Conservation (phyloP, 1,140 invertebrate species). For the Sminthurides bifidus region DNA sequence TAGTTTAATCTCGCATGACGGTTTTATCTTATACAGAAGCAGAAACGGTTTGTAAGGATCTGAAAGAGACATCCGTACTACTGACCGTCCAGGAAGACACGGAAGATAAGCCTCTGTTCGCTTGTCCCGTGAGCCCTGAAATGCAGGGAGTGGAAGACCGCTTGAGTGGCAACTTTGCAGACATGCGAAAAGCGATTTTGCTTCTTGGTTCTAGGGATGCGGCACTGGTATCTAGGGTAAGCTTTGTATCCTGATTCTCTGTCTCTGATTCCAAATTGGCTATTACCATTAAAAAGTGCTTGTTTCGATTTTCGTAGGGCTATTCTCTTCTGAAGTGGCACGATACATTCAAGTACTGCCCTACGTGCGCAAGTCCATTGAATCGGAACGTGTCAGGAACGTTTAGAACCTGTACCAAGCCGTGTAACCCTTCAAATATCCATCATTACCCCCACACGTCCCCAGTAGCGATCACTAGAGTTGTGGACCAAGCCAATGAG, state of each 20-base stretch:
- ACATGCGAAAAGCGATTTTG: slow-evolving; percentile 30
- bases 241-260: background rate
- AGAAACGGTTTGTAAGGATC: slow-evolving; percentile 14
- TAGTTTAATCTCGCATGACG: too few species aligned
- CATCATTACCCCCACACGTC: slow-evolving; percentile 34
- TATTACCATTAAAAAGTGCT: slow-evolving; percentile 3
- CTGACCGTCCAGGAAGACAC: slow-evolving; percentile 14
- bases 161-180: slow-evolving; percentile 22
- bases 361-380: slow-evolving; percentile 38
- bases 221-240: slow-evolving; percentile 23
- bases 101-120: slow-evolving; percentile 23
- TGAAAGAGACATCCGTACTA: slow-evolving; percentile 15
- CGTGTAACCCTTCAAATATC: slow-evolving; percentile 33
- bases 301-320: slow-evolving; percentile 29
- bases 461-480: slow-evolving; percentile 46
- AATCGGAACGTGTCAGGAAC: slow-evolving; percentile 36
- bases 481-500: slow-evolving; percentile 39
- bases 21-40: slow-evolving; percentile 14
- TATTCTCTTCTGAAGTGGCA: slow-evolving; percentile 41
- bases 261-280: background rate
- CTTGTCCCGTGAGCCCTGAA: slow-evolving; percentile 16
- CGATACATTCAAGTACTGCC: slow-evolving; percentile 39
- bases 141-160: background rate
- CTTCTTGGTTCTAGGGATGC: slow-evolving; percentile 10
- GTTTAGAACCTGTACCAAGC: slow-evolving; percentile 36